phyloP scores from a whole-genome alignment of 1,140 invertebrate species.

The Pseudomyrmex flavicornis region DNA sequence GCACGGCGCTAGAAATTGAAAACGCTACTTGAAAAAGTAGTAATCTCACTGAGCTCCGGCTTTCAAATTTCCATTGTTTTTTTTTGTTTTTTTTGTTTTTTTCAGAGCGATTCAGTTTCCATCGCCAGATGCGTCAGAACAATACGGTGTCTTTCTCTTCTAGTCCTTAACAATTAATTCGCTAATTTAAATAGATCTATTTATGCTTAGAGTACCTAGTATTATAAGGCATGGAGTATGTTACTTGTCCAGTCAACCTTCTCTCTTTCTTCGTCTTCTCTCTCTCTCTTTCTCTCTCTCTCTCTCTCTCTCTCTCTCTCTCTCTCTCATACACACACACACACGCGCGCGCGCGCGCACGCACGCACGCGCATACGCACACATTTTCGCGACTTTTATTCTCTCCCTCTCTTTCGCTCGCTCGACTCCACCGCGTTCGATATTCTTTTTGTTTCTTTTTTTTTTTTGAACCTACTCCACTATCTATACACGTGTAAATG shows the following conservation, averaged over 20 bases:
- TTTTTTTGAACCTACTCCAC: slow-evolving; percentile 31
- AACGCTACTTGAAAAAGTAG: slow-evolving; percentile 2
- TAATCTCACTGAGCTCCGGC: slow-evolving; percentile 10
- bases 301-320: slow-evolving; percentile 24
- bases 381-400: neutral
- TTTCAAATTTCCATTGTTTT: neutral
- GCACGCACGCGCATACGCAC: neutral
- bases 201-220: slow-evolving; percentile 82
- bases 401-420: slow-evolving; percentile 37
- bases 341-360: neutral
- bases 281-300: slow-evolving; percentile 8
- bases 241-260: slow-evolving; percentile 77
- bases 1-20: slow-evolving; percentile 37
- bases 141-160: slow-evolving; percentile 19
- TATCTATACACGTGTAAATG: slow-evolving; percentile 43
- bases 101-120: slow-evolving; percentile 10
- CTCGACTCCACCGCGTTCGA: slow-evolving; percentile 31
- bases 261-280: neutral
- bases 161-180: slow-evolving; percentile 45
- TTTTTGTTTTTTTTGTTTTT: neutral
- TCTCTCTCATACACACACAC: slow-evolving; percentile 23
- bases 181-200: slow-evolving; percentile 78
- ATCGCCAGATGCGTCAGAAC: slow-evolving; percentile 32
- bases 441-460: slow-evolving; percentile 48
- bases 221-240: slow-evolving; percentile 85